Base-by-base conservation (phyloP, 2,113 vertebrate genomes). In the Passer montanus region DNA sequence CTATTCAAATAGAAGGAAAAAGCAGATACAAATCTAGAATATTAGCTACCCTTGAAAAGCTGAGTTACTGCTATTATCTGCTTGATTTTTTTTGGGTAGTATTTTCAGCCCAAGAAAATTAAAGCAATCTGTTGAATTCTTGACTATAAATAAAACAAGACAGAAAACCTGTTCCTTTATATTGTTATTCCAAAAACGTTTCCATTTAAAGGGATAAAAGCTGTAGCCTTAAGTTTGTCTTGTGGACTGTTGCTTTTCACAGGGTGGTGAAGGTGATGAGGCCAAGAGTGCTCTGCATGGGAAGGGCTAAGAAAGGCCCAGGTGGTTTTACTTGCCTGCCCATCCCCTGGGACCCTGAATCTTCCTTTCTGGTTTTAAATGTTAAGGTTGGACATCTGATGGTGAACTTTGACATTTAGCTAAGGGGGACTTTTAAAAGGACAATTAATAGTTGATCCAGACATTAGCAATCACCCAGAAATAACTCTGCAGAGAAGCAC, bases 81-180 rank as follows among this genome's bases (percentile, higher is more conserved):
- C 24, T 84, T 74, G 43, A 28, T 47, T 67, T 70, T 84, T 84
- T 64, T 44, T 14, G 7, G 6, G 8, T 93, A 53, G 31, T 60
- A 68, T 89, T 93, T 89, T 94, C 47, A 69, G 58, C 53, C 37
- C 11, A 43, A 55, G 21, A 82, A 91, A 93, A 87, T 73, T 30
- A 78, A 91, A 96, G 26, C 44, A 90, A 83, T 69, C 68, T 81
- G 56, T 84, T 87, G 53, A 82, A 91, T 82, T 85, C 37, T 83
- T 69, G 35, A 49, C n/a, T 79, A 66, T 43, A 81, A 90, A 89
- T 78, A 80, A 95, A 90, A 67, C 33, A 76, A 63, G 28, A 22
- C 31, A 96, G 18, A 7, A 81, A 79, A 60, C 23, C 18, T 66
- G n/a, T 64, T 92, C 4, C 77, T 91, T 75, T n/a, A 44, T 60